Evolutionary conservation across 2,113 vertebrate genomes (phyloP), one percentile per base, ranked within the genome.

Genomic region (Artemisiospiza belli): DNA sequence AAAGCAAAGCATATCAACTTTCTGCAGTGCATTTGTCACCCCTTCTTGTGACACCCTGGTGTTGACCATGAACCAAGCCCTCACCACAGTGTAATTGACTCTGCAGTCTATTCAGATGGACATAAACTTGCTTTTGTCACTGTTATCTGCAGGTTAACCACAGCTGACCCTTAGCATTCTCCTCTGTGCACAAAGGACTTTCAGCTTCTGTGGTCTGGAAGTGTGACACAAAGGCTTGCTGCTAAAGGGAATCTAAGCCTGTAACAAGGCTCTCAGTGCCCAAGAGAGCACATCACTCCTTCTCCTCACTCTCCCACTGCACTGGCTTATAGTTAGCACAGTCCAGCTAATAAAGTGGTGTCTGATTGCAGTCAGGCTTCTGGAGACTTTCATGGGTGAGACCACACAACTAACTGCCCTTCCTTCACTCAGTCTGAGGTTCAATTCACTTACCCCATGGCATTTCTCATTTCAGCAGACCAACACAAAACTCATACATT

Each of bases 401-500:
- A 77, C 15, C 30, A 54, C 27, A 64, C n/a, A 58, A 49, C 33
- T 66, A 43, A 46, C 30, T 52, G 43, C 14, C 37, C 46, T 57
- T 85, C 57, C 57, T 91, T 72, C 62, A 24, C 25, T 49, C 37
- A 13, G 16, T 58, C 22, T 59, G 52, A 44, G 41, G 14, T 54
- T 54, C 82, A 88, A 82, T 70, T 57, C 31, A 49, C 20, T 47
- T 41, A 43, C 5, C 9, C 17, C 30, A 18, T 1, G 2, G 11
- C 5, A 4, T 66, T 92, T 62, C 2, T 1, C 10, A 27, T 70
- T 79, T 91, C 87, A 70, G 41, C 66, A 83, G 51, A 74, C 22
- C 25, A 77, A 46, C 15, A 46, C 41, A 39, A 15, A 74, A 78
- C 17, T 13, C 3, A 9, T 9, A 44, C 0, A 0, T 78, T 70